These are phyloP conservation scores for Pipistrellus kuhlii DNA, from an alignment of 2,797 vertebrate genomes.

Conservation along the genomic window DNA sequence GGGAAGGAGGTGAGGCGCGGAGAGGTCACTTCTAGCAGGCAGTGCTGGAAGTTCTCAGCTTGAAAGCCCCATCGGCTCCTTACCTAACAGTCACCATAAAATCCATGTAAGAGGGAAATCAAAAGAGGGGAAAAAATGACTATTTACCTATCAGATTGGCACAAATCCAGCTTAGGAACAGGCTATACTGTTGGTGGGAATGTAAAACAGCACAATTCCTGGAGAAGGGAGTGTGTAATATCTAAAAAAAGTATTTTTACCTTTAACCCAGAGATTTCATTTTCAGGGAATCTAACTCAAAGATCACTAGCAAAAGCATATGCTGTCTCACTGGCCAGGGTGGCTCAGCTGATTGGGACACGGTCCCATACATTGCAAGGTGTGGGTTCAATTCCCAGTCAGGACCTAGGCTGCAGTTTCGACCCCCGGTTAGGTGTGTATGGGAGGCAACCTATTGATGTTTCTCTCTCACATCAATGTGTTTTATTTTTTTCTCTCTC, in stretches of 20 bases:
- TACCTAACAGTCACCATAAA: not conserved
- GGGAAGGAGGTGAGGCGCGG: not conserved
- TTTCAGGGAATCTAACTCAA: not conserved
- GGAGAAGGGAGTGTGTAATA: not conserved
- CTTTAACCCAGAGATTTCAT: not conserved
- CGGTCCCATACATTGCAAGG: no score
- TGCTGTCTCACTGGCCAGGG: not conserved
- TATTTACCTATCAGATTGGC: not conserved
- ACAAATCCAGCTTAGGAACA: not conserved
- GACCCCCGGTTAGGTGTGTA: no score
- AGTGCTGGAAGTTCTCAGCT: not conserved
- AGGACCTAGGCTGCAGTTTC: no score
- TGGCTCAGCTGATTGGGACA: no score
- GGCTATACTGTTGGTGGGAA: not conserved
- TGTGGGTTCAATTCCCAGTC: no score
- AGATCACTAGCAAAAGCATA: slow-evolving; percentile 30
- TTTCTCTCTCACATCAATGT: no score
- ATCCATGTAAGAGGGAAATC: not conserved
- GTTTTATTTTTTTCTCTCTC: no score
- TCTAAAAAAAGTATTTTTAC: not conserved
- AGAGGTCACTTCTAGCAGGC: not conserved
- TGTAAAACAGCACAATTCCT: not conserved
- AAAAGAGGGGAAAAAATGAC: not conserved
- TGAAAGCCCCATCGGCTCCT: not conserved
- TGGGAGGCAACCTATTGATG: no score